Evolutionary conservation across 2,888 invertebrate species (phyloP), one percentile per base, ranked within the genome.

Genomic region (Neoitamus cyanurus): DNA sequence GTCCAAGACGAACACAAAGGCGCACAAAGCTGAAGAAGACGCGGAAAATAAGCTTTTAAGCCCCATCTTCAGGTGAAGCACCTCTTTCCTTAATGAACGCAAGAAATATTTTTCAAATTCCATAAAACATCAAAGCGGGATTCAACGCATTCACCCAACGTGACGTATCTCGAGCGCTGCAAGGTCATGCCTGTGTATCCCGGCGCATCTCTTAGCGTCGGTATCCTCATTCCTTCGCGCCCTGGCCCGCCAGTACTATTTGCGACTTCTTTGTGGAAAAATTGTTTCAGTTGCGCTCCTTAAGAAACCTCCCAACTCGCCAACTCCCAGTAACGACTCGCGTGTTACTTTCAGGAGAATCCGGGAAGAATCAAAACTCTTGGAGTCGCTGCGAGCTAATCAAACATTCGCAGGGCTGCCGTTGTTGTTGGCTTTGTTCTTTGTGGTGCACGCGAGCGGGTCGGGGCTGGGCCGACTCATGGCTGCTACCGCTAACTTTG

Each of bases 31-130:
- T 58, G 58, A 9, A 58, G 58, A 58, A 58, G 58, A 58, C 58
- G 20, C 58, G 20, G 9, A 58, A 58, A 58, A 58, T 58, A 25
- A 58, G 58, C 58, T 58, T 58, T 58, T 58, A 58, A 58, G 58
- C 7, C 58, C 9, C 58, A 58, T 25, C 58, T 15, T 20, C 9
- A 58, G 58, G 58, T 58, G 20, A 9, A 58, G 75, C 20, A 75
- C 75, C 75, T 75, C 42, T 75, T 75, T 75, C 73, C 42, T 11
- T 75, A 75, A 75, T 75, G 75, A 75, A 75, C 42, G 42, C 13
- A 28, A 75, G 75, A 42, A 75, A 28, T 75, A 73, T 75, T 25
- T 75, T 75, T 75, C 13, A 25, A 75, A 75, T 75, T 75, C 28
- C 75, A 75, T 42, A 46, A 42, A 42, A 75, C 75, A 75, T 75